A percentile compares a stretch with the other conserved stretches of the same genome.
Evolutionary conservation across 1,140 invertebrate species (phyloP).

Genomic region (Bombus impatiens): DNA sequence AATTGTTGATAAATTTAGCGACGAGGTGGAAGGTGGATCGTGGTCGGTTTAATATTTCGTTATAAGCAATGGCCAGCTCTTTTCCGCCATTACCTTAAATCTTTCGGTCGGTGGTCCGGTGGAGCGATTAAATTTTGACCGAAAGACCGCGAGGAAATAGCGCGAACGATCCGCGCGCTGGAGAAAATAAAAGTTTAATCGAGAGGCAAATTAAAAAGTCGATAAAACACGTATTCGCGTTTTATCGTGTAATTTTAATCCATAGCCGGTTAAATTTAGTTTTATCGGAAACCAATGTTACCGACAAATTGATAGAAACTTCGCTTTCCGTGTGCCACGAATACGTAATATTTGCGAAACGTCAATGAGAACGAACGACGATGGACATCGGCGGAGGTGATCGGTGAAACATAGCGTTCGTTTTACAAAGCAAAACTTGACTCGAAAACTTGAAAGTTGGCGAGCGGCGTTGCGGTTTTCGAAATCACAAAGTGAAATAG

Average conservation of each 20-base stretch:
- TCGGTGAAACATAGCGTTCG: conserved; percentile 16
- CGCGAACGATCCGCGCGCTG: too few species aligned
- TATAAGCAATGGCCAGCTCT: background rate
- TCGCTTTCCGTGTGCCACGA: too few species aligned
- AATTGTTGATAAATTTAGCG: background rate
- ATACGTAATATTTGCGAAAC: background rate
- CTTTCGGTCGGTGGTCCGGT: background rate
- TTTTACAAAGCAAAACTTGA: background rate
- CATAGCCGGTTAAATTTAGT: background rate
- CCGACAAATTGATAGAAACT: background rate
- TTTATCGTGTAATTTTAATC: conserved; percentile 14
- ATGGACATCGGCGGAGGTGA: background rate
- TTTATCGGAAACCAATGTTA: background rate
- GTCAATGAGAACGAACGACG: background rate
- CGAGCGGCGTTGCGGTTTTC: conserved; percentile 44
- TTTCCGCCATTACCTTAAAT: background rate
- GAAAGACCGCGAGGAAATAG: background rate
- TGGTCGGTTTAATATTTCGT: background rate
- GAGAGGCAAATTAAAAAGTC: background rate
- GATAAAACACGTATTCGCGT: background rate
- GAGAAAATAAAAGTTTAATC: conserved; percentile 1
- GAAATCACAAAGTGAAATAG: conserved; percentile 63
- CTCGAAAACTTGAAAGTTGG: background rate
- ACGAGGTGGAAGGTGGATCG: background rate
- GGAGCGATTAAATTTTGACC: background rate